Percentiles rank a stretch among this genome's conserved stretches.
Evolutionary conservation across 2,888 invertebrate genomes (phyloP).

Genomic region (Keiferia lycopersicella): DNA sequence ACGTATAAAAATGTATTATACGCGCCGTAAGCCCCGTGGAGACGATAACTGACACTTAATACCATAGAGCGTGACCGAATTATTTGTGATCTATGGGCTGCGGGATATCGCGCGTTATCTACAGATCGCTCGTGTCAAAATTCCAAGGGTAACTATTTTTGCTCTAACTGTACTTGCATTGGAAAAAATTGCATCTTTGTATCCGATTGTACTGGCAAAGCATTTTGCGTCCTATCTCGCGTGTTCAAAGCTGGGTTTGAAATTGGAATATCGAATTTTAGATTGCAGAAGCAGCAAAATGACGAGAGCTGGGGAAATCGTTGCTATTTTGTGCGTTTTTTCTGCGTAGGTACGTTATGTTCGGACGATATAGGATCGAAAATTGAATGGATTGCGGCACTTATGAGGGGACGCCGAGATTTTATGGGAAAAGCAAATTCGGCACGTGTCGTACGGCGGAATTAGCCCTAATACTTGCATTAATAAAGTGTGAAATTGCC

Average conservation of each 20-base stretch:
- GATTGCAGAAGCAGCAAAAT: constrained; percentile 20
- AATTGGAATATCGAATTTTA: constrained; percentile 20
- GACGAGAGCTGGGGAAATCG: constrained; percentile 13
- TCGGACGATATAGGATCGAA: constrained; percentile 44
- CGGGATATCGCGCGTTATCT: constrained; percentile 65
- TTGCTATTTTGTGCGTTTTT: constrained; percentile 29
- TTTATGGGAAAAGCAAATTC: constrained; percentile 78
- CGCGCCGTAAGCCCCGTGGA: constrained; percentile 73
- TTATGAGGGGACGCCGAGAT: constrained; percentile 53
- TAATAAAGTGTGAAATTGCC: constrained; percentile 82
- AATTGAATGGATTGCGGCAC: constrained; percentile 47
- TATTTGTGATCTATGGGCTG: constrained; percentile 79
- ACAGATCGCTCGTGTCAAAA: constrained; percentile 62
- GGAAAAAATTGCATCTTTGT: constrained; percentile 20
- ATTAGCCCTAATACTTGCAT: constrained; percentile 80
- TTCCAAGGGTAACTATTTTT: constrained; percentile 59
- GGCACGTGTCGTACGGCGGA: constrained; percentile 78
- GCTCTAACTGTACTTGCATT: constrained; percentile 45
- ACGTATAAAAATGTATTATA: constrained; percentile 75
- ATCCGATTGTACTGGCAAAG: constrained; percentile 20
- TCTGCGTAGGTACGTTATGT: constrained; percentile 27
- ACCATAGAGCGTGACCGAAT: constrained; percentile 80
- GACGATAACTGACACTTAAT: constrained; percentile 80
- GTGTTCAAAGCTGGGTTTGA: constrained; percentile 18
- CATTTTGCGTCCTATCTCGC: constrained; percentile 19